phyloP scores from a whole-genome alignment of 30 jellyfish, hydroid and myxozoan species.

The Morbakka virulenta region DNA sequence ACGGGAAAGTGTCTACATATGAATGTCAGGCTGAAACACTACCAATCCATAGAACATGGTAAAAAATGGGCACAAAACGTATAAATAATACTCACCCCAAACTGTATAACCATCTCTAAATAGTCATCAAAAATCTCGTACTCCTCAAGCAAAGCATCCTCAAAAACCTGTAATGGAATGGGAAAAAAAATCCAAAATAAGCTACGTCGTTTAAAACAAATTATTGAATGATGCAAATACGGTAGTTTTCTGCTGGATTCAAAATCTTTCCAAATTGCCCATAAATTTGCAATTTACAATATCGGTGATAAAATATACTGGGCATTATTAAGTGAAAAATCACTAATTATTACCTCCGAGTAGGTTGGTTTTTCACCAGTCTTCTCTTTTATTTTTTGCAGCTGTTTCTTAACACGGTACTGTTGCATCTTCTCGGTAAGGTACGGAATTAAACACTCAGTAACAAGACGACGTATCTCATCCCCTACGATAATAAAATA shows the following conservation, averaged over 20 bases:
- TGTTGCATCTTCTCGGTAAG: slow-evolving; percentile 59
- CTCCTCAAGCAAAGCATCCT: slow-evolving; percentile 79
- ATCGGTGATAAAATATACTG: background rate
- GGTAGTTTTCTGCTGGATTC: no score
- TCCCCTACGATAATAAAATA: no score
- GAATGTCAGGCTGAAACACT: background rate
- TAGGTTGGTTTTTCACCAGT: slow-evolving; percentile 51
- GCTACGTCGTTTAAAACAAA: no score
- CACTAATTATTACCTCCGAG: slow-evolving; percentile 11
- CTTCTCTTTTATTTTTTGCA: slow-evolving; percentile 41
- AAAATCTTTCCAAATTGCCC: no score
- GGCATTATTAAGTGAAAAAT: background rate
- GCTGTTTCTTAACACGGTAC: slow-evolving; percentile 48
- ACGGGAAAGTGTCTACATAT: background rate
- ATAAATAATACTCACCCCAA: slow-evolving; percentile 64
- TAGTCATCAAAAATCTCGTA: slow-evolving; percentile 92
- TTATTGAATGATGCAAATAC: no score
- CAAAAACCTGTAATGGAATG: slow-evolving; percentile 58
- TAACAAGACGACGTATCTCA: slow-evolving; percentile 87
- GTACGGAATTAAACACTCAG: slow-evolving; percentile 75
- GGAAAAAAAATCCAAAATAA: no score
- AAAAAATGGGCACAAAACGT: background rate
- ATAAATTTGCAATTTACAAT: no score
- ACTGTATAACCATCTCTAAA: slow-evolving; percentile 87
- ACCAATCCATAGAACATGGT: background rate